Evolutionary conservation across 2,888 invertebrate species (phyloP), one percentile per base, ranked within the genome.

Genomic region (Hirtodrosophila trivittata): DNA sequence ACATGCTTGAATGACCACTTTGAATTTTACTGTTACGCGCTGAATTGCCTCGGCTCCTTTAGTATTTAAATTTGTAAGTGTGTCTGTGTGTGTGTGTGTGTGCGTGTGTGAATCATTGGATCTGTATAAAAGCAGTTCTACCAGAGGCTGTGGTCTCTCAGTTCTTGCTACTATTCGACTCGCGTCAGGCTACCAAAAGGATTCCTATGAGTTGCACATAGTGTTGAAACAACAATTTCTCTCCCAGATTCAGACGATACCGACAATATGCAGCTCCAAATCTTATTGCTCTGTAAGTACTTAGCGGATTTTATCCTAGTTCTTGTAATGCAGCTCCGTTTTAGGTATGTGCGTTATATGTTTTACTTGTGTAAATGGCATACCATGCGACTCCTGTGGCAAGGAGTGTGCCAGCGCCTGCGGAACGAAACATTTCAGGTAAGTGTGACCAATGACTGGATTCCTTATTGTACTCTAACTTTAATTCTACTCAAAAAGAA

Each of bases 301-400:
- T n/a, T 4, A 7, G 1, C 4, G 6, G 9, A 1, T 6, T 13
- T 9, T 16, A 9, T 38, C 32, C n/a, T 14, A 14, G 5, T 13
- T 12, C 42, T 4, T 21, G 16, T 28, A 28, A n/a, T 28, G 28
- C 28, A 28, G 2, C 28, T 1, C 13, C 18, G 5, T 55, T 33
- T 0, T 25, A 89, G 88, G 76, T 55, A 59, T 88, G 18, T 78
- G 83, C 58, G 42, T 85, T 18, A 63, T 87, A 73, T 82, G 59
- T 54, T 41, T 88, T 18, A 26, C 84, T 7, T 74, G 50, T 25
- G 70, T 63, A 45, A 75, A 80, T 45, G 89, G 88, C 12, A 89
- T 93, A 37, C 92, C 93, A 2, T 94, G 94, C 78, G 93, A 93
- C 75, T 93, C 93, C 12, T 94, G 94, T 71, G 94, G 94, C 39